Evolutionary conservation across 1,140 invertebrate species (phyloP).

Genomic region (Aphelinus certus): DNA sequence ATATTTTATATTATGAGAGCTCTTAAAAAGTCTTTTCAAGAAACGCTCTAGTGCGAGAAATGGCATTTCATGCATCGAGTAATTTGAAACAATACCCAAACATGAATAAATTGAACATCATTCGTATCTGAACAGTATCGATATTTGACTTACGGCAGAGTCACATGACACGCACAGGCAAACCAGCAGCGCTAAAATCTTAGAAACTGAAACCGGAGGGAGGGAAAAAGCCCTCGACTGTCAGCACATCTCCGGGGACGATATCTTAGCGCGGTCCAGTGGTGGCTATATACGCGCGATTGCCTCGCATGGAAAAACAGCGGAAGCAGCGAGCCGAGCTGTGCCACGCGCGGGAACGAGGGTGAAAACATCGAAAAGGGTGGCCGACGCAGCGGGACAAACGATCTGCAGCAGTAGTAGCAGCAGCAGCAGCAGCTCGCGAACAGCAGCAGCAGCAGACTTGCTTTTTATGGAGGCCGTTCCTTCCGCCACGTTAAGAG

Average conservation of each 20-base stretch:
- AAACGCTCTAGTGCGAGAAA: no score
- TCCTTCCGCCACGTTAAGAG: conserved; percentile 44
- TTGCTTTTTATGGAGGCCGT: conserved; percentile 42
- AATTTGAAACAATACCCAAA: no score
- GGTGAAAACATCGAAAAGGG: conserved; percentile 40
- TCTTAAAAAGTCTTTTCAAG: no score
- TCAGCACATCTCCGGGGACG: neutral
- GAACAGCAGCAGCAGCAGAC: conserved; percentile 24
- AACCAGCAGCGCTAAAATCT: no score
- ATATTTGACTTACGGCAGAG: no score
- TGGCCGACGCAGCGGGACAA: conserved; percentile 31
- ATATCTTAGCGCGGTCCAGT: neutral
- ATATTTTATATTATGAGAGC: no score
- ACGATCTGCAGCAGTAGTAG: conserved; percentile 20
- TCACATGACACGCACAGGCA: no score
- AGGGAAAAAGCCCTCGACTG: neutral
- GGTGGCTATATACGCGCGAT: neutral
- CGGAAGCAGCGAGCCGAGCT: neutral
- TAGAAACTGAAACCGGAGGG: neutral
- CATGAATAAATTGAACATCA: no score
- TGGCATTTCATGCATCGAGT: no score
- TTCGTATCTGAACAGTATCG: no score
- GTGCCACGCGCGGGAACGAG: conserved; percentile 16
- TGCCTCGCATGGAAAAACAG: neutral
- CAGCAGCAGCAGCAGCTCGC: conserved; percentile 25